Percentiles rank a stretch among this genome's conserved stretches.
These are phyloP conservation scores for Empis livida DNA, from an alignment of 2,888 invertebrate genomes.

Conservation along the genomic window DNA sequence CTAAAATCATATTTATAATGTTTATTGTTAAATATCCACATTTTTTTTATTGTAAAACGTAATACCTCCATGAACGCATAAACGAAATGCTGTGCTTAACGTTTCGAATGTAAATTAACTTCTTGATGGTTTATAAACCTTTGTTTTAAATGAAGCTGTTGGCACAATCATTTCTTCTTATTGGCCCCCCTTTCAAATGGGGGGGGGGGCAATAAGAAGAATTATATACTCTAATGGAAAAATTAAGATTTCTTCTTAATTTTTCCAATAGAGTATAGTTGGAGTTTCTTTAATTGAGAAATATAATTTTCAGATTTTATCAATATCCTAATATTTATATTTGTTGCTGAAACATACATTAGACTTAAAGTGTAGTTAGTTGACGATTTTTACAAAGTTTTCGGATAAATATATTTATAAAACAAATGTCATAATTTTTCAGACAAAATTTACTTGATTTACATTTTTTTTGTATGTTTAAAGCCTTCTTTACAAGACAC, in stretches of 20 bases:
- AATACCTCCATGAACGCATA: constrained; percentile 58
- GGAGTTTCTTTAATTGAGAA: constrained; percentile 15
- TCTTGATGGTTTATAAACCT: constrained; percentile 66
- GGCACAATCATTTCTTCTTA: constrained; percentile 64
- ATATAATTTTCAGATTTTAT: not conserved
- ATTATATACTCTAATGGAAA: too few species aligned
- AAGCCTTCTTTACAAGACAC: too few species aligned
- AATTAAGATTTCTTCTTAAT: too few species aligned
- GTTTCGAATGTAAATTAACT: constrained; percentile 57
- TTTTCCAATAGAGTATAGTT: constrained; percentile 44
- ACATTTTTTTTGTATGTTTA: too few species aligned
- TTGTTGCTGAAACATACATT: constrained; percentile 27
- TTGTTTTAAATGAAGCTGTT: constrained; percentile 51
- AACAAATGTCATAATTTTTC: too few species aligned
- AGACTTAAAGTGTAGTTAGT: too few species aligned
- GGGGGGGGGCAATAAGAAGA: too few species aligned
- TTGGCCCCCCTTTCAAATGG: too few species aligned
- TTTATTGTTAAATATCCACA: not conserved
- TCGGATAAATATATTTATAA: too few species aligned
- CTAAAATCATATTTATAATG: constrained; percentile 32
- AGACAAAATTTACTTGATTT: too few species aligned
- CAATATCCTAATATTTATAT: constrained; percentile 29
- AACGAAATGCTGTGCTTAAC: constrained; percentile 50
- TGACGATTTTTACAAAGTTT: too few species aligned
- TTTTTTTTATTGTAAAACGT: not conserved